These are phyloP conservation scores for Thunnus maccoyii DNA, from an alignment of 2,113 vertebrate genomes.

Conservation along the genomic window DNA sequence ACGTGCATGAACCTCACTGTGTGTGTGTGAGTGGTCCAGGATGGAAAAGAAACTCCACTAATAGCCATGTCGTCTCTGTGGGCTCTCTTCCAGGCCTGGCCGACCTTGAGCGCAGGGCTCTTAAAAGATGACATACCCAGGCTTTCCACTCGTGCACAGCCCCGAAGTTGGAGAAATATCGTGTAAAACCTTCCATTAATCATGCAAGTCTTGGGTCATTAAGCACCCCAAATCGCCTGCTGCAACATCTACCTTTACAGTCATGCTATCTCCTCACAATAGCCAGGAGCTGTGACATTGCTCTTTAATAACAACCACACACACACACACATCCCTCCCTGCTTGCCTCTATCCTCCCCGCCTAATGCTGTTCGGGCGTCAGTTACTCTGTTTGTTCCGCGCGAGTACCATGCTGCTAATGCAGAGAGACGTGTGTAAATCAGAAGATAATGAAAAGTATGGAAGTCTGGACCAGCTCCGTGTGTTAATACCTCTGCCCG, in stretches of 20 bases:
- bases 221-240: constrained; percentile 66
- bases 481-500: constrained; percentile 25
- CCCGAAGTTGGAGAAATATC: constrained; percentile 60
- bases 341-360: background rate
- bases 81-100: constrained; percentile 65
- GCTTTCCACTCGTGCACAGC: constrained; percentile 33
- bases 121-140: constrained; percentile 63
- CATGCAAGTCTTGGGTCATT: constrained; percentile 75
- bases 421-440: constrained; percentile 60
- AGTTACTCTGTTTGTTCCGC: constrained; percentile 32
- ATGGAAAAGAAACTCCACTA: constrained; percentile 68
- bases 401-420: constrained; percentile 29
- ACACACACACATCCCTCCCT: background rate
- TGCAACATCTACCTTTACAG: constrained; percentile 69
- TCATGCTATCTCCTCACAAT: constrained; percentile 57
- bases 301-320: constrained; percentile 61
- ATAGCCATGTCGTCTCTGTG: constrained; percentile 75
- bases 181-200: constrained; percentile 75
- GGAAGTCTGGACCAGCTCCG: constrained; percentile 16
- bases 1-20: background rate
- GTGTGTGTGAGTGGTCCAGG: constrained; percentile 36
- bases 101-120: constrained; percentile 69
- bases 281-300: constrained; percentile 64
- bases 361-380: constrained; percentile 24
- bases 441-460: constrained; percentile 59